These are phyloP conservation scores for Pantherophis guttatus DNA, from an alignment of 2,113 vertebrate species.

Conservation along the genomic window DNA sequence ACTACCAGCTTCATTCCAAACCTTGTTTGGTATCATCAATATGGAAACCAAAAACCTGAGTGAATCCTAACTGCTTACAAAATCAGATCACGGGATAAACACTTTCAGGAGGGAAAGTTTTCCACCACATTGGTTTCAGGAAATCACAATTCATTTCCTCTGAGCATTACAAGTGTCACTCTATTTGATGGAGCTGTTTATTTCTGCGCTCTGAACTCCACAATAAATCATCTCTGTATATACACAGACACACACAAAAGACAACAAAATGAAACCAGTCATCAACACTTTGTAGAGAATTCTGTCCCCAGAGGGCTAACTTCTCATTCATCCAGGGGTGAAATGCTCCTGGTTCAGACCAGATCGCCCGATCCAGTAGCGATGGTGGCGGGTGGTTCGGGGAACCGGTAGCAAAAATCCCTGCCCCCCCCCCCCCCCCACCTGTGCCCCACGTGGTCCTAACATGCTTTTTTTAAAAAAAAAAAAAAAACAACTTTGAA, in stretches of 20 bases:
- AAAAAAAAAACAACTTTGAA: no score
- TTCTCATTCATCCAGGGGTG: no score
- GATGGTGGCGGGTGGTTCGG: no score
- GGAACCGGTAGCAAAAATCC: no score
- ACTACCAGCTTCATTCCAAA: neutral
- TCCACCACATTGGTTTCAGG: neutral
- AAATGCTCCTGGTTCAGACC: no score
- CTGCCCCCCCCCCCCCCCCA: no score
- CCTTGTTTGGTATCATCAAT: neutral
- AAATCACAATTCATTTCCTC: neutral
- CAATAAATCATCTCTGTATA: neutral
- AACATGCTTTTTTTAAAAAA: no score
- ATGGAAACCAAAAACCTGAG: neutral
- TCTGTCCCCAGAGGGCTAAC: neutral
- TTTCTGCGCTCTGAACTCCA: slow-evolving; percentile 28
- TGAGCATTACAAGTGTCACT: neutral
- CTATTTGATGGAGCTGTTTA: slow-evolving; percentile 21
- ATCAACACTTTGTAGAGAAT: neutral
- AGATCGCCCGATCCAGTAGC: no score
- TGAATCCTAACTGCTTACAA: neutral
- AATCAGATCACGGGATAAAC: neutral
- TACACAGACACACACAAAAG: neutral
- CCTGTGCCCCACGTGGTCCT: no score
- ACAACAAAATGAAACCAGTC: accelerated
- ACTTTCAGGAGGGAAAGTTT: neutral